phyloP scores from a whole-genome alignment of 2,113 vertebrate genomes.

The Ursus arctos region DNA sequence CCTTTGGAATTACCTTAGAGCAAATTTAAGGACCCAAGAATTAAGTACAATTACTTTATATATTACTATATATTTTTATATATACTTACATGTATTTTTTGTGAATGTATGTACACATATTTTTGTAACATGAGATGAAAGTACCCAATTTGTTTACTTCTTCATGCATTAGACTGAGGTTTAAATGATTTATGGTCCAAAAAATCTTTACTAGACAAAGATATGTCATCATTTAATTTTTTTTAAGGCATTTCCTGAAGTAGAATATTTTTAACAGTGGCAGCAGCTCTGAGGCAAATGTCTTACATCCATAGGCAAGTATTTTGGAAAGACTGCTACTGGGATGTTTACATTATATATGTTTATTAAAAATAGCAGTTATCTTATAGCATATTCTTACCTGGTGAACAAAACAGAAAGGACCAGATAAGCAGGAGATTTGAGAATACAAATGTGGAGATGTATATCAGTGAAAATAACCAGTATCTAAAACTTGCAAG shows the following conservation, averaged over 20 bases:
- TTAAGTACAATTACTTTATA: not conserved
- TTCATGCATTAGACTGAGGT: not conserved
- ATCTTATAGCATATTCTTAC: not conserved
- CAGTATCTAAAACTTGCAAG: not conserved
- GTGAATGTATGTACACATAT: too few species aligned
- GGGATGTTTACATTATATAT: not conserved
- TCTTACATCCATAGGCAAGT: not conserved
- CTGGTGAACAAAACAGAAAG: not conserved
- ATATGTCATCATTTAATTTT: not conserved
- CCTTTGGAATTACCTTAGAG: not conserved
- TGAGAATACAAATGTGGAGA: not conserved
- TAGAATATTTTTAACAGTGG: not conserved
- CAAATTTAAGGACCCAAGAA: not conserved
- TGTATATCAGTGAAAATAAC: not conserved
- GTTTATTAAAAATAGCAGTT: constrained; percentile 10
- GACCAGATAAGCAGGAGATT: not conserved
- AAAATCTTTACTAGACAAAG: not conserved
- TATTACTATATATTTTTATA: not conserved
- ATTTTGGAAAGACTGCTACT: constrained; percentile 35
- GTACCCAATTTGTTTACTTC: not conserved
- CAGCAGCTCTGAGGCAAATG: not conserved
- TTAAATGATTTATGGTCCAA: constrained; percentile 34
- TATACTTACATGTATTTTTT: not conserved
- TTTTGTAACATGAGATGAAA: not conserved
- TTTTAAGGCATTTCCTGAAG: not conserved